Base-by-base conservation (phyloP, 2,888 invertebrate species). In the Campaea margaritaria region DNA sequence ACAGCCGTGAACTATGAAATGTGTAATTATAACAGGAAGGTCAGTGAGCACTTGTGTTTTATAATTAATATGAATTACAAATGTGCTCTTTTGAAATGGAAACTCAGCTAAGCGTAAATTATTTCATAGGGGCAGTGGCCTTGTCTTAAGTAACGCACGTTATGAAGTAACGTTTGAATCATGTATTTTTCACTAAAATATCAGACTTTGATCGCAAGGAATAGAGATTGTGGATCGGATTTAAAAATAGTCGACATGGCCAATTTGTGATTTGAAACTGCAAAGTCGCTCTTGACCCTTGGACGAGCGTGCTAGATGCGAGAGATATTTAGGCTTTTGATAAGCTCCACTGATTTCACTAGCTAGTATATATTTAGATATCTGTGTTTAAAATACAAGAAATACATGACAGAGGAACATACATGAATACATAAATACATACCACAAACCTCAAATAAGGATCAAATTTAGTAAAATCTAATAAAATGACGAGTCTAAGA, bases 1-100 rank as follows among this genome's bases (percentile, higher is more conserved):
- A 87, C 81, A 87, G 83, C 89, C 89, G 91, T 92, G 91, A 92
- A 92, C 91, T 92, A 91, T 91, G 91, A 86, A 85, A 83, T 84
- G 72, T 78, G 79, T 85, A 88, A 91, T 91, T 91, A 91, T 85
- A 87, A 80, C 83, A 79, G 87, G 87, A 89, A 91, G 91, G 91
- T 92, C 91, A 92, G 85, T 90, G 87, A 86, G 89, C 88, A 90
- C 85, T 77, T 74, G 81, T 52, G 81, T 77, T 85, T 81, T 83
- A 82, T 89, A 87, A 87, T 89, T 85, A 86, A 85, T 87, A 85
- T 85, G 83, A 88, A 88, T 88, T 89, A 86, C 82, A 83, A 88
- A 86, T 82, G 81, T 75, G 81, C 72, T 81, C 81, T 89, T 89
- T 85, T 88, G 87, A 89, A 90, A 91, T 78, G 74, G 84, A 83